A percentile compares a stretch with the other conserved stretches of the same genome.
phyloP scores from a whole-genome alignment of 64 coral and sea anemone genomes.

The Trachythela sp. region DNA sequence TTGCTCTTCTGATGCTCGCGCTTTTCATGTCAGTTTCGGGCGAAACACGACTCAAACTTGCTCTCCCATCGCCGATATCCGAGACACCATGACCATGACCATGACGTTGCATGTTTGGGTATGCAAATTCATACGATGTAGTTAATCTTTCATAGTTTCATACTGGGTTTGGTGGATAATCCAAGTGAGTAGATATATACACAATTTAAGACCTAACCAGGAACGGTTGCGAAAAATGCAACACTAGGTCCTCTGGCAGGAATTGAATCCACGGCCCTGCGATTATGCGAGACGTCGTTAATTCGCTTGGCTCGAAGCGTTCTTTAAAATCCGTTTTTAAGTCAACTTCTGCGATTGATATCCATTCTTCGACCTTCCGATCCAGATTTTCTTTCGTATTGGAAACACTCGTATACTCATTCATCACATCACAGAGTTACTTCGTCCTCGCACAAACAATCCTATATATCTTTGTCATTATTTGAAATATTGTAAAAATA shows the following conservation, averaged over 20 bases:
- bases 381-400: slow-evolving; percentile 4
- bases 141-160: slow-evolving; percentile 3
- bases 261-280: too few species aligned
- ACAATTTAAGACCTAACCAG: too few species aligned
- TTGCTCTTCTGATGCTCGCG: neutral
- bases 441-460: neutral
- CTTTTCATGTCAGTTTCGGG: too few species aligned
- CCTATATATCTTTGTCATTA: neutral
- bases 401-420: neutral
- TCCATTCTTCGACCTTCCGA: neutral
- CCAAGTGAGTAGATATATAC: too few species aligned
- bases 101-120: slow-evolving; percentile 4
- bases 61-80: neutral
- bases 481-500: too few species aligned
- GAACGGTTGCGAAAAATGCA: too few species aligned
- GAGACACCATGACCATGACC: slow-evolving; percentile 6
- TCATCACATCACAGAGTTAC: neutral
- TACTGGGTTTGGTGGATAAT: too few species aligned
- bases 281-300: neutral
- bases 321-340: neutral
- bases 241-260: too few species aligned
- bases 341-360: neutral
- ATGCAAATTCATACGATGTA: neutral
- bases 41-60: neutral
- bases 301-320: slow-evolving; percentile 7